phyloP scores from a whole-genome alignment of 2,888 invertebrate species.

The Epicampocera succincta region DNA sequence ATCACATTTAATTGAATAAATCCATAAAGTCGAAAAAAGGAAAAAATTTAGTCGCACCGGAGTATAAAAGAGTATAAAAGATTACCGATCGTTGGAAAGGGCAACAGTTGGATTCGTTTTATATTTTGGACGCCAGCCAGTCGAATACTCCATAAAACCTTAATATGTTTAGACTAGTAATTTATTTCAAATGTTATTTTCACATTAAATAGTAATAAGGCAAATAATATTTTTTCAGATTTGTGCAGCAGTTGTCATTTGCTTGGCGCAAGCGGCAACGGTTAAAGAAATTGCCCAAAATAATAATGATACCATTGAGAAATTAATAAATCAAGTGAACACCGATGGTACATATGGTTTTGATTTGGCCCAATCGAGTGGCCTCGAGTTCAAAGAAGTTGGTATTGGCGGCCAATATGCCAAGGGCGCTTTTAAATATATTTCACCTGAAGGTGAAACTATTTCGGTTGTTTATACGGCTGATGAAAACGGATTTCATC shows the following conservation, averaged over 20 bases:
- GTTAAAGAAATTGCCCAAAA: constrained; percentile 63
- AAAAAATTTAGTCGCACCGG: constrained; percentile 28
- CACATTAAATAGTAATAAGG: constrained; percentile 15
- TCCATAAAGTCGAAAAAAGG: not conserved
- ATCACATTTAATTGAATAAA: not conserved
- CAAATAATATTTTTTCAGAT: constrained; percentile 6
- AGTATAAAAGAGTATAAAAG: constrained; percentile 71
- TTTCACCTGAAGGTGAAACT: constrained; percentile 77
- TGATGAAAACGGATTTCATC: constrained; percentile 78
- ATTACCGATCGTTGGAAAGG: constrained; percentile 63
- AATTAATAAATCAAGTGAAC: constrained; percentile 69
- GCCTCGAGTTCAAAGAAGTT: constrained; percentile 82
- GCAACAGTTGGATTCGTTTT: constrained; percentile 65
- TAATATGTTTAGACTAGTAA: constrained; percentile 66
- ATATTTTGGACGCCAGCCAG: constrained; percentile 29
- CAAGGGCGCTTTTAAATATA: constrained; percentile 72
- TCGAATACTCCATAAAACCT: constrained; percentile 11
- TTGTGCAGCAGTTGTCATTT: constrained; percentile 18
- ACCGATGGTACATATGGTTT: constrained; percentile 81
- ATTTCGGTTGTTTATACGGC: constrained; percentile 75
- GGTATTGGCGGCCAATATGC: constrained; percentile 83
- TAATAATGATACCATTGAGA: constrained; percentile 55
- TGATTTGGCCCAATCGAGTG: constrained; percentile 83
- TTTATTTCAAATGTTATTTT: constrained; percentile 33
- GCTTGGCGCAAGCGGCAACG: constrained; percentile 12